phyloP scores from a whole-genome alignment of 2,113 vertebrate species.

The Silurus meridionalis region DNA sequence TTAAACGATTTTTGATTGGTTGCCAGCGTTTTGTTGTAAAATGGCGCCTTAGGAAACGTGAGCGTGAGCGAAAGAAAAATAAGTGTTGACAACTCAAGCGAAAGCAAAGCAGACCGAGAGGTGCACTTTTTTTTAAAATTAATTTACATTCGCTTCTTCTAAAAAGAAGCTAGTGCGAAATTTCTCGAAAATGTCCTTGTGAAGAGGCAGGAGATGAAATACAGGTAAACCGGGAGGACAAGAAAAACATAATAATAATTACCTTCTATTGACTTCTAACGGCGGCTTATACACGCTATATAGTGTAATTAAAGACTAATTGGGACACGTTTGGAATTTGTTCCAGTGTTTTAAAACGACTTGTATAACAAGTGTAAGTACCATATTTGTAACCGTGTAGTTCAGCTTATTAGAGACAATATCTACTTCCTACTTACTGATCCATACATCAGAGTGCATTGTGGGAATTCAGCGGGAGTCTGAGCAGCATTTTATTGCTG shows the following conservation, averaged over 20 bases:
- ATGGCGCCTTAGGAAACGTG: conserved; percentile 3
- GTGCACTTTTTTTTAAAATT: no score
- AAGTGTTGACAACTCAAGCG: background rate
- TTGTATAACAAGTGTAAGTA: no score
- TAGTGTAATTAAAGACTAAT: background rate
- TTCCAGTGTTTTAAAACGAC: no score
- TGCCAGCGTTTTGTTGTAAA: conserved; percentile 15
- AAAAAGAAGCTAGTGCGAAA: background rate
- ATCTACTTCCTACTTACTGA: background rate
- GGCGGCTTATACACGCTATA: background rate
- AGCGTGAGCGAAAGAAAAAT: background rate
- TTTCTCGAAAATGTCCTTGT: background rate
- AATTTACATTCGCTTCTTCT: background rate
- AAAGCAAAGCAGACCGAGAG: background rate
- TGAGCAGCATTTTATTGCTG: no score
- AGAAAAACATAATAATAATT: background rate
- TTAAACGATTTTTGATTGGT: conserved; percentile 20
- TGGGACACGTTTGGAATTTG: background rate
- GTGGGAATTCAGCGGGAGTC: background rate
- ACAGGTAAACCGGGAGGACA: background rate
- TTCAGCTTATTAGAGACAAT: background rate
- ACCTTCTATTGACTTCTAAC: no score
- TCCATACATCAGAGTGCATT: background rate
- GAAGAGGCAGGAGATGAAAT: background rate
- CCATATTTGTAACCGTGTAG: background rate